A percentile compares a stretch with the other conserved stretches of the same genome.
These are phyloP conservation scores for Torymus auratus DNA, from an alignment of 2,888 invertebrate species.

Conservation along the genomic window DNA sequence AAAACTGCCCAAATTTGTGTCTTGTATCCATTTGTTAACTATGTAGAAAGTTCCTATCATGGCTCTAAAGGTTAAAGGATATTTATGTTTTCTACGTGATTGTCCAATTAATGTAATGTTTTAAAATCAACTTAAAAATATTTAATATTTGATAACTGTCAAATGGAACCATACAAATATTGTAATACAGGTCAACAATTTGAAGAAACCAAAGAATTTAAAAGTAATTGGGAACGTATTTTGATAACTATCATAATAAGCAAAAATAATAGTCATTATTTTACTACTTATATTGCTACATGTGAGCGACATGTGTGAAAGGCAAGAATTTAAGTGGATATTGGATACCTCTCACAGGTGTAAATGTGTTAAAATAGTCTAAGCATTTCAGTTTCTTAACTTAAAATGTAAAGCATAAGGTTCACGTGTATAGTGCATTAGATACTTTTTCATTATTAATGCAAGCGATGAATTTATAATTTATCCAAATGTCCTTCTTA, in stretches of 20 bases:
- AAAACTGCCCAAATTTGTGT: no score
- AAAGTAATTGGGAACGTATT: background rate
- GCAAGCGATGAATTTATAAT: conserved; percentile 17
- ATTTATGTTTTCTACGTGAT: no score
- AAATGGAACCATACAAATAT: no score
- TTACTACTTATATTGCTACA: background rate
- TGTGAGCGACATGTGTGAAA: conserved; percentile 18
- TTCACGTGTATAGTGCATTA: conserved; percentile 12
- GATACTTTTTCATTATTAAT: conserved; percentile 36
- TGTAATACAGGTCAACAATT: no score
- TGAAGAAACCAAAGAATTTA: no score
- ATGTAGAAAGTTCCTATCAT: no score
- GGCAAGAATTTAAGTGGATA: conserved; percentile 2
- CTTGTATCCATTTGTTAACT: no score
- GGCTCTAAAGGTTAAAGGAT: no score
- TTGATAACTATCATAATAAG: background rate
- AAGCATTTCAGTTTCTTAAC: conserved; percentile 17
- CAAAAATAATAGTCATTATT: background rate
- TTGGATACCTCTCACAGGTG: conserved; percentile 7
- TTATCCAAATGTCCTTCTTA: conserved; percentile 10
- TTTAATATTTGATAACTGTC: no score
- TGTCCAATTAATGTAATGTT: no score
- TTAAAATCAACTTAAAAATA: no score
- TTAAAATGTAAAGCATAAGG: conserved; percentile 11
- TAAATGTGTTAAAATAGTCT: conserved; percentile 21